Evolutionary conservation across 2,797 vertebrate species (phyloP).

Genomic region (Champsocephalus esox): DNA sequence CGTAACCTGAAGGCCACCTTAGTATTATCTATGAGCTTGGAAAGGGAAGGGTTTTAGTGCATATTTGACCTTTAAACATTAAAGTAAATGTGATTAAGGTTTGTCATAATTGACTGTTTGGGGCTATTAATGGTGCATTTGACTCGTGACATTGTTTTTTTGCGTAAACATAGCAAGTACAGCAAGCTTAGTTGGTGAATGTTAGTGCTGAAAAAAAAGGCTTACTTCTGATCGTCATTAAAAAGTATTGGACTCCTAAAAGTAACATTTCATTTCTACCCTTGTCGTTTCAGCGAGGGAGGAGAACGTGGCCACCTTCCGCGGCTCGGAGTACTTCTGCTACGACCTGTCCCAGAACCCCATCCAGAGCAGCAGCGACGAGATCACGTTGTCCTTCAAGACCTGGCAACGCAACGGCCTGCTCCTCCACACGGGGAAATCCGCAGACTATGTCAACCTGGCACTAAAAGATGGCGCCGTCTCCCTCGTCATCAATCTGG

Average conservation of each 20-base stretch:
- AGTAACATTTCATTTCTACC: neutral
- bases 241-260: neutral
- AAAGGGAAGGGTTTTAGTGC: too few relatives aligned
- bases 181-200: neutral
- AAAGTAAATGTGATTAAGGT: conserved; percentile 7
- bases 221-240: neutral
- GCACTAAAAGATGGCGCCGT: conserved; percentile 97
- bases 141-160: neutral
- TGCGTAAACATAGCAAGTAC: neutral
- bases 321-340: conserved; percentile 97
- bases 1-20: too few relatives aligned
- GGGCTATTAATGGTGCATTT: neutral
- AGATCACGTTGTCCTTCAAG: conserved; percentile 98
- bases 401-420: conserved; percentile 98
- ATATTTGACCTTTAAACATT: neutral
- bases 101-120: conserved; percentile 5
- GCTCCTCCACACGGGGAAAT: conserved; percentile 97
- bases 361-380: conserved; percentile 98
- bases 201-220: neutral
- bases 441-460: conserved; percentile 98
- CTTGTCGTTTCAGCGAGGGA: conserved; percentile 87
- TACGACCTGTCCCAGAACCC: conserved; percentile 99
- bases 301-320: conserved; percentile 97
- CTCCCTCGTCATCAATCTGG: conserved; percentile 98
- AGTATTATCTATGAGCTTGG: too few relatives aligned